A percentile compares a stretch with the other conserved stretches of the same genome.
phyloP scores from a whole-genome alignment of 2,797 vertebrate genomes.

The Thripadectes ignobilis region DNA sequence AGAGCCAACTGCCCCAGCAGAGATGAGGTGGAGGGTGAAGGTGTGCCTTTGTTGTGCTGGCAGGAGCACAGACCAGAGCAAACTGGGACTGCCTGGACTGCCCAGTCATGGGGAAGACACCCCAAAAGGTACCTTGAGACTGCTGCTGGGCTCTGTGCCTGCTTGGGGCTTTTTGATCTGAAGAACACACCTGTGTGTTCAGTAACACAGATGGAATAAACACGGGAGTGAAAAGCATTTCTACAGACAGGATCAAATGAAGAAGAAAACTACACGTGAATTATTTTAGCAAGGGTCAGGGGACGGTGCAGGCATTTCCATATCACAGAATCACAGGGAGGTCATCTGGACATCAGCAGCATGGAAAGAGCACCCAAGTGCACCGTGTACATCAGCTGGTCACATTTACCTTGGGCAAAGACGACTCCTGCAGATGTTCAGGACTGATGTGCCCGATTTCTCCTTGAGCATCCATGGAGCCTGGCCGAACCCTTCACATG shows the following conservation, averaged over 20 bases:
- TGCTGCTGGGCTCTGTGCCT: background rate
- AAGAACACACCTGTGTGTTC: background rate
- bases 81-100: background rate
- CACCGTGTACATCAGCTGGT: background rate
- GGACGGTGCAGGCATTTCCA: background rate
- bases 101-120: no score
- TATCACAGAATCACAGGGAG: background rate
- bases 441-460: background rate
- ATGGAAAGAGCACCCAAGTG: background rate
- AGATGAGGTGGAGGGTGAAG: background rate
- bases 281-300: background rate
- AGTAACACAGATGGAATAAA: background rate
- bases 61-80: background rate
- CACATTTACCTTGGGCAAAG: background rate
- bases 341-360: background rate
- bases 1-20: background rate
- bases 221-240: background rate
- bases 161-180: background rate
- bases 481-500: fast-evolving
- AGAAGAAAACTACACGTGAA: background rate
- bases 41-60: background rate
- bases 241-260: background rate
- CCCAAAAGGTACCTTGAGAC: background rate
- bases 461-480: background rate
- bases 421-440: background rate